Conservation (phyloP, 2,888 invertebrate species). For the Matsumyia berberina region DNA sequence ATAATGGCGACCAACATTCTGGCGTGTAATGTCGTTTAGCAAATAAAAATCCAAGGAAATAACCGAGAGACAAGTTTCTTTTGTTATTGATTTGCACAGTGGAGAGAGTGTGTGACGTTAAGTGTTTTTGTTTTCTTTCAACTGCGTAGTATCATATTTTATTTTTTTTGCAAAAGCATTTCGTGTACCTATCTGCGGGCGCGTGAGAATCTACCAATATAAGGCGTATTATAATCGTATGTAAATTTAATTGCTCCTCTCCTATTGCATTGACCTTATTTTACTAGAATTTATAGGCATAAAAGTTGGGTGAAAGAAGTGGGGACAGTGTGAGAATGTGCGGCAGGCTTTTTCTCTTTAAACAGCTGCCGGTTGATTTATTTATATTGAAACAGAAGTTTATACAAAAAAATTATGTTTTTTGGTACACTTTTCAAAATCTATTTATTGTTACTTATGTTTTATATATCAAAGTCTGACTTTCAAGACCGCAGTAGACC, state of each 20-base stretch:
- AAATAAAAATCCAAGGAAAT: conserved; percentile 60
- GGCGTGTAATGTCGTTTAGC: conserved; percentile 64
- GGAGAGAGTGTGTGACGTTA: conserved; percentile 21
- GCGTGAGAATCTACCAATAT: conserved; percentile 29
- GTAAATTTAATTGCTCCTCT: conserved; percentile 68
- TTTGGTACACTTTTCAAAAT: too few relatives aligned
- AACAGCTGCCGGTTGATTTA: neutral
- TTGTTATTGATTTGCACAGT: conserved; percentile 55
- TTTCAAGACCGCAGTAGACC: too few relatives aligned
- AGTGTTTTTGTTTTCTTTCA: conserved; percentile 25
- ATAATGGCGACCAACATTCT: conserved; percentile 75
- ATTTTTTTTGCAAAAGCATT: neutral
- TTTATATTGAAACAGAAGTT: neutral
- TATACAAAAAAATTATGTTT: too few relatives aligned
- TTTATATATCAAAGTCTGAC: too few relatives aligned
- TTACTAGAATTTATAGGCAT: conserved; percentile 20
- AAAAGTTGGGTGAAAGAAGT: neutral
- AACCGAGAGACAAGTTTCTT: conserved; percentile 45
- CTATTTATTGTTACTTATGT: too few relatives aligned
- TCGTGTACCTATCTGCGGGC: conserved; percentile 8
- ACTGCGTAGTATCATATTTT: conserved; percentile 53
- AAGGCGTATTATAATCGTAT: conserved; percentile 44
- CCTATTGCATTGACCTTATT: conserved; percentile 72
- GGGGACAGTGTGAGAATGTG: neutral
- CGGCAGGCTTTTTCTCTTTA: too few relatives aligned